These are phyloP conservation scores for Eucidaris tribuloides DNA, from an alignment of 35 echinoderm and acorn worm species.

Conservation along the genomic window DNA sequence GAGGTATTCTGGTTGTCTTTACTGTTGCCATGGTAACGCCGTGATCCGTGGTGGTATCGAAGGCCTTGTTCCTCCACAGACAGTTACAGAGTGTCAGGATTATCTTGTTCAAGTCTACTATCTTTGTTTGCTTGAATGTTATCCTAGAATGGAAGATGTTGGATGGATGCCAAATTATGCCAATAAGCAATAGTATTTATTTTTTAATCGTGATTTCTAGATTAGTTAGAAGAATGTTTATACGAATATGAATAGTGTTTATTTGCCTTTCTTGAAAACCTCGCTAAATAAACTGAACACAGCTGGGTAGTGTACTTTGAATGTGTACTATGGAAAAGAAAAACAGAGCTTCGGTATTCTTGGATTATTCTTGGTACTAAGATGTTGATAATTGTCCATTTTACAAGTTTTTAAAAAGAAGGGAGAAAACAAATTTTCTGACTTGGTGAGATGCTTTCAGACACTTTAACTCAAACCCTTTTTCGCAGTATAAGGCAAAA, in stretches of 20 bases:
- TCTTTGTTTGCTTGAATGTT: background rate
- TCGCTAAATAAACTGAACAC: too few species aligned
- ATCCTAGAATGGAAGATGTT: background rate
- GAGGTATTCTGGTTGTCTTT: conserved; percentile 29
- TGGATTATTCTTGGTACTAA: too few species aligned
- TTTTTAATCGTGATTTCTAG: background rate
- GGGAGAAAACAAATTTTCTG: too few species aligned
- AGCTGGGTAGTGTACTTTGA: too few species aligned
- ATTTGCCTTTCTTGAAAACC: background rate
- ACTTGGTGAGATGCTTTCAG: too few species aligned
- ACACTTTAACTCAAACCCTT: too few species aligned
- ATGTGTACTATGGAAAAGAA: too few species aligned
- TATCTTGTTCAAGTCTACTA: conserved; percentile 48
- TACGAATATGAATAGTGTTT: background rate
- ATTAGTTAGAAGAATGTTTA: background rate
- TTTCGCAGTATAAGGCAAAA: too few species aligned
- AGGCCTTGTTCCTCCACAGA: conserved; percentile 79
- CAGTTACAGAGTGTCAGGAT: conserved; percentile 76
- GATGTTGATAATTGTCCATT: too few species aligned
- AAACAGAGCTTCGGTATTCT: too few species aligned
- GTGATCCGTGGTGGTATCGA: conserved; percentile 28
- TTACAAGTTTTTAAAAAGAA: too few species aligned
- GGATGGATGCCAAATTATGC: too few species aligned
- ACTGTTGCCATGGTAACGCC: conserved; percentile 19
- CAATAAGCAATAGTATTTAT: background rate